phyloP scores from a whole-genome alignment of 2,113 vertebrate genomes.

The Alethe diademata region DNA sequence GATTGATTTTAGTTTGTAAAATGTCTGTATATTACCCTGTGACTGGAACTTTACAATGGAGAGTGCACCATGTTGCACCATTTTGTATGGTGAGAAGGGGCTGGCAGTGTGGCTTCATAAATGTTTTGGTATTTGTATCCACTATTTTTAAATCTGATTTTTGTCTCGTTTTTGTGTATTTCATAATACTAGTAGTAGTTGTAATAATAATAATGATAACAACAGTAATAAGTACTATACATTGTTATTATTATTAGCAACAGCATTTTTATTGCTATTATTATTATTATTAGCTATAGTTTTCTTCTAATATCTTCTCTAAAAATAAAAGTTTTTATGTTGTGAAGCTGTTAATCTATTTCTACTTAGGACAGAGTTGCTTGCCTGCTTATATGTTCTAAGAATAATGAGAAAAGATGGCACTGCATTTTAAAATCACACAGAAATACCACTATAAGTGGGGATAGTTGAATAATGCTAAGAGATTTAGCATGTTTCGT shows the following conservation, averaged over 20 bases:
- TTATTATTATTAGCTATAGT: neutral
- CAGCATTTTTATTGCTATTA: neutral
- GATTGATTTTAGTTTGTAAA: neutral
- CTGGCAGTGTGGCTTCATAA: neutral
- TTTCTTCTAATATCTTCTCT: neutral
- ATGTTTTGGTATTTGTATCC: neutral
- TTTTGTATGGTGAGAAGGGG: neutral
- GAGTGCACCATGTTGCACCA: neutral
- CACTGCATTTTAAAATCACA: neutral
- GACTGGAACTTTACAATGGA: neutral
- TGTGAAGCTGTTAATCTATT: neutral
- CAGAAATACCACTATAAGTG: neutral
- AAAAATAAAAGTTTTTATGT: neutral
- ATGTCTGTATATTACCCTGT: neutral
- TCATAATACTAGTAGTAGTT: neutral
- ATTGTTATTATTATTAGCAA: neutral
- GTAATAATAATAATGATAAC: neutral
- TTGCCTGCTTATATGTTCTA: neutral
- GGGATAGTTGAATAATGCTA: neutral
- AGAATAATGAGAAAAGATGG: neutral
- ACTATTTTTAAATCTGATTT: neutral
- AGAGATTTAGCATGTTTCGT: neutral
- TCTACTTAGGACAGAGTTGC: neutral
- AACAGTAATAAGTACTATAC: neutral
- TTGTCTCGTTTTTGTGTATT: neutral